Conservation (phyloP, 1,140 invertebrate species). For the Drosophila lowei region DNA sequence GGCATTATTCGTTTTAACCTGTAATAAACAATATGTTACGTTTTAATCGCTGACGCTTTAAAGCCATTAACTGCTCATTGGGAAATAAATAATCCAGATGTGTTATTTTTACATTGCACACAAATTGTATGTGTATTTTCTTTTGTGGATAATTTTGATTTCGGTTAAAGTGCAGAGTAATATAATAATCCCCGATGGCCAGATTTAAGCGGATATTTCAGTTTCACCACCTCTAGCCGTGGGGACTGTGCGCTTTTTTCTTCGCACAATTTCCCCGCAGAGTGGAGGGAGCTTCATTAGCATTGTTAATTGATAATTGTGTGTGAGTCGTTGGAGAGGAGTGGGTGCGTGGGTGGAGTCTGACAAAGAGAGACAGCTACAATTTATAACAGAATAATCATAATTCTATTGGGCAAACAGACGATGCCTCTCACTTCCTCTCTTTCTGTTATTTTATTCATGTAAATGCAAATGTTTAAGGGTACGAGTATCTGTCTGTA, state of each 20-base stretch:
- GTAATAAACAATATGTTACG: constrained; percentile 15
- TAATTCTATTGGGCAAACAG: constrained; percentile 19
- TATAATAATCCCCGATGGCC: constrained; percentile 28
- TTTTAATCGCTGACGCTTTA: constrained; percentile 14
- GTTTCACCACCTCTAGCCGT: constrained; percentile 23
- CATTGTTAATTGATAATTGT: constrained; percentile 62
- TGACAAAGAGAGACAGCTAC: constrained; percentile 4
- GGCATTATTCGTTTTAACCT: neutral
- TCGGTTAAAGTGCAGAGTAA: constrained; percentile 14
- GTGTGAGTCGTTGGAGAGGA: neutral
- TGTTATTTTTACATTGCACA: neutral
- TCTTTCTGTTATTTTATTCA: constrained; percentile 25
- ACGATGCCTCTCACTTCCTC: constrained; percentile 5
- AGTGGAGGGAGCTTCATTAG: constrained; percentile 41
- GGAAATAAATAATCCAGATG: constrained; percentile 22
- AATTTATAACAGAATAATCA: constrained; percentile 50
- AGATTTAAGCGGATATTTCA: constrained; percentile 42
- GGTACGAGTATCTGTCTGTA: neutral
- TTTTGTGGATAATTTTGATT: constrained; percentile 36
- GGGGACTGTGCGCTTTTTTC: neutral
- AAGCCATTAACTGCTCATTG: constrained; percentile 17
- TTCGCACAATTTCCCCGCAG: constrained; percentile 14
- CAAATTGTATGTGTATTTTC: constrained; percentile 3
- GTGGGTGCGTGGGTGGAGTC: neutral
- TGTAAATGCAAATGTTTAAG: constrained; percentile 26